Evolutionary conservation across 2,113 vertebrate genomes (phyloP), one percentile per base, ranked within the genome.

Genomic region (Aptenodytes patagonicus): DNA sequence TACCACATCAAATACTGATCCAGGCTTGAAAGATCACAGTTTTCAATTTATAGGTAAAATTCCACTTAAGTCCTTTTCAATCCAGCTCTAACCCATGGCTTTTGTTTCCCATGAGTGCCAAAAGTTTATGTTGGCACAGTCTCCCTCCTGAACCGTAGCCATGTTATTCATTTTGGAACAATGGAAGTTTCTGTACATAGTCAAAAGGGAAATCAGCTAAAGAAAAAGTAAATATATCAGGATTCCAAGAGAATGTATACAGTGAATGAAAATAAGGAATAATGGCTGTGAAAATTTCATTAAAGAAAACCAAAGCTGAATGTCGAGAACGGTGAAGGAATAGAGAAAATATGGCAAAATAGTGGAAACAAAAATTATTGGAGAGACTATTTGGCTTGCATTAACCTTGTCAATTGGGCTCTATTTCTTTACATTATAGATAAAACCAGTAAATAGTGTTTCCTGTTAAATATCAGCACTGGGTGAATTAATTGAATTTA

Each of bases 131-230:
- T 87, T 83, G 88, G 36, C 17, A 84, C 44, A 70, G 29, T 61
- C 40, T 65, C 19, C 44, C 5, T 38, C 25, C 68, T 97, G 89
- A 97, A 83, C 32, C 0, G 0, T 55, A 91, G 87, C 77, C 69
- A 26, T 65, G 25, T 38, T 77, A 65, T 52, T 96, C 2, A 73
- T 66, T 95, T 95, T 80, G 85, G 83, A 90, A 76, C 47, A 93
- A 80, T 81, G 36, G 70, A 75, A 72, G 38, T 46, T 32, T 92
- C 78, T 52, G 13, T 72, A 34, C 55, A 61, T 60, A 95, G 93
- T 92, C 85, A 89, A 91, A 93, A 76, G 13, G 84, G 62, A 94
- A 96, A 89, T 75, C 46, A 93, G 29, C 29, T 61, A 66, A 42
- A 71, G 68, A 46, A 90, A 96, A 94, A 86, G 62, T 32, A 90